These are phyloP conservation scores for Lysiphlebus fabarum DNA, from an alignment of 1,140 invertebrate species.

Conservation along the genomic window DNA sequence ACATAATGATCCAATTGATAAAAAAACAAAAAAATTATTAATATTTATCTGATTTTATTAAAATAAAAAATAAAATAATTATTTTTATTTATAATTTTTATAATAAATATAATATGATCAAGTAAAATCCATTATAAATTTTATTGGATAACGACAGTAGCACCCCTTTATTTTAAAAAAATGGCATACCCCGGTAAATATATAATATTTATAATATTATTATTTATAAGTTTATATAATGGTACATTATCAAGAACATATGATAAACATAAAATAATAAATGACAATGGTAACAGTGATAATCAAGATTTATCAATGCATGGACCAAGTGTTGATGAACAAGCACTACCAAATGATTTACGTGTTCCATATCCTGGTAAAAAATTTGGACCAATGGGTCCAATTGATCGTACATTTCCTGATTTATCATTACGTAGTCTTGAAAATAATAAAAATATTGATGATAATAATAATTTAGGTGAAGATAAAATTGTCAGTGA, in stretches of 20 bases:
- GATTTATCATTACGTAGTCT: slow-evolving; percentile 38
- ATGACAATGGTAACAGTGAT: slow-evolving; percentile 2
- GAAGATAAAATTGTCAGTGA: slow-evolving; percentile 14
- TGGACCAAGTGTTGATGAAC: slow-evolving; percentile 34
- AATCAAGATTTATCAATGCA: slow-evolving; percentile 29
- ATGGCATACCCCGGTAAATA: too few relatives aligned
- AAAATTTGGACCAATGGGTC: slow-evolving; percentile 48
- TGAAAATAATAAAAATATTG: slow-evolving; percentile 23
- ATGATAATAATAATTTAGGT: slow-evolving; percentile 33
- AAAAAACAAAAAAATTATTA: too few relatives aligned
- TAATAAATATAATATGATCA: too few relatives aligned
- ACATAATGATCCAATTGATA: too few relatives aligned
- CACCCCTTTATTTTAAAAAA: too few relatives aligned
- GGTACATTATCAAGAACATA: background rate
- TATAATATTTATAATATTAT: too few relatives aligned
- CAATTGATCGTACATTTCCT: slow-evolving; percentile 31
- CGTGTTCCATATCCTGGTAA: slow-evolving; percentile 41
- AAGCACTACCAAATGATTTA: slow-evolving; percentile 32
- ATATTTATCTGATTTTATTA: too few relatives aligned
- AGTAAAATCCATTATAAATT: too few relatives aligned
- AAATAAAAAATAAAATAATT: too few relatives aligned
- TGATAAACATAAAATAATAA: slow-evolving; percentile 23
- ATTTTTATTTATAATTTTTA: too few relatives aligned
- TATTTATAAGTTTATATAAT: too few relatives aligned
- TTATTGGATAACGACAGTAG: too few relatives aligned